A percentile compares a stretch with the other conserved stretches of the same genome.
These are phyloP conservation scores for Craseonycteris thonglongyai DNA, from an alignment of 2,113 vertebrate genomes.

Conservation along the genomic window DNA sequence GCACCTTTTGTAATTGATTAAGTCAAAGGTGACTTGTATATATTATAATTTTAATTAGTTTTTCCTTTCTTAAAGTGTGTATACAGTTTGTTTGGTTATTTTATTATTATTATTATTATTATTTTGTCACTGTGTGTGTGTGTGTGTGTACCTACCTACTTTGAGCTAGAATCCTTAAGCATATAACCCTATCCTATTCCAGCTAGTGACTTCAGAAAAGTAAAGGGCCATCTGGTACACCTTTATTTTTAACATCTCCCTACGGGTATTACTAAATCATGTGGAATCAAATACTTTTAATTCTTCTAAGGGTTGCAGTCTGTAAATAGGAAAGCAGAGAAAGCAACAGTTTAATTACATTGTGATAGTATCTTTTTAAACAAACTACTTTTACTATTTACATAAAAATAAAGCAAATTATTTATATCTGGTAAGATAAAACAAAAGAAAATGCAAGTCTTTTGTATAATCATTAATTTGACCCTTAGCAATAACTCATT, in stretches of 20 bases:
- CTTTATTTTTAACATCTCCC: neutral
- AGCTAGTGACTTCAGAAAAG: conserved; percentile 11
- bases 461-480: neutral
- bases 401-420: conserved; percentile 23
- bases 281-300: conserved; percentile 18
- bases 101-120: too few species aligned
- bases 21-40: too few species aligned
- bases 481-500: conserved; percentile 18
- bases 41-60: too few species aligned
- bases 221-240: neutral
- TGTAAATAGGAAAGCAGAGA: conserved; percentile 29
- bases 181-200: neutral
- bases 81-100: too few species aligned
- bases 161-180: neutral
- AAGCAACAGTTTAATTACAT: conserved; percentile 13
- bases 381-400: conserved; percentile 30
- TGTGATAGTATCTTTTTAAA: neutral
- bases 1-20: too few species aligned
- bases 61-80: too few species aligned
- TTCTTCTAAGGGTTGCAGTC: conserved; percentile 19
- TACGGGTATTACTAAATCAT: neutral
- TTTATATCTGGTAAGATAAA: neutral
- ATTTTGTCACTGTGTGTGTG: too few species aligned
- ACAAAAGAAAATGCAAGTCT: conserved; percentile 7
- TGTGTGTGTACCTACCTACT: neutral